phyloP scores from a whole-genome alignment of 2,797 vertebrate species.

The Crocodylus rhombifer region DNA sequence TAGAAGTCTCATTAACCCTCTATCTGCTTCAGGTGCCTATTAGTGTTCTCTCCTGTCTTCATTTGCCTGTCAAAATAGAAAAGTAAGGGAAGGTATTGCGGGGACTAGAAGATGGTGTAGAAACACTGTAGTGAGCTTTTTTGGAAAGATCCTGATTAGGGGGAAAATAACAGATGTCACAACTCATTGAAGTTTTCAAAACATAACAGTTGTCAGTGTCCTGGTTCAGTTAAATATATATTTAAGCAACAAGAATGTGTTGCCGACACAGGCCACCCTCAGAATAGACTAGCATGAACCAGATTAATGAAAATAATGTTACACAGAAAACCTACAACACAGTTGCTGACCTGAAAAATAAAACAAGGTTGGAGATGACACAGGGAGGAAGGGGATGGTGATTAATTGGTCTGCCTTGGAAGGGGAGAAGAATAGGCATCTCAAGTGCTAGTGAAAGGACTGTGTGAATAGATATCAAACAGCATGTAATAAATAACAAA shows the following conservation, averaged over 20 bases:
- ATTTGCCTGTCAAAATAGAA: conserved; percentile 9
- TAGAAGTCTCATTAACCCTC: conserved; percentile 20
- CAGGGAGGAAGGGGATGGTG: background rate
- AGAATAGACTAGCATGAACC: background rate
- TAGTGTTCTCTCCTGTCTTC: conserved; percentile 3
- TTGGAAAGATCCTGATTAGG: background rate
- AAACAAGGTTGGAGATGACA: background rate
- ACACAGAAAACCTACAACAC: background rate
- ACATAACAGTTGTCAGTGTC: background rate
- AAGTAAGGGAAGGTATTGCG: background rate
- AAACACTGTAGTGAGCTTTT: background rate
- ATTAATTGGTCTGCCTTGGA: background rate
- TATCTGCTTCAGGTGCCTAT: conserved; percentile 2
- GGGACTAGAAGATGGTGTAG: background rate
- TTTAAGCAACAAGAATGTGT: conserved; percentile 9
- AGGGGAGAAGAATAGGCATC: background rate
- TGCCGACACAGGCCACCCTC: conserved; percentile 15
- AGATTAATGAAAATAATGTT: conserved; percentile 32
- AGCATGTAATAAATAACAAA: background rate
- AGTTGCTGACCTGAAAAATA: conserved; percentile 20
- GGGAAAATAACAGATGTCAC: background rate
- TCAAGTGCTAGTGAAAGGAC: background rate
- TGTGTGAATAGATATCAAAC: no score
- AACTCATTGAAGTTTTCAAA: conserved; percentile 22
- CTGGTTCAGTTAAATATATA: conserved; percentile 46